phyloP scores from a whole-genome alignment of 1,140 invertebrate species.

The Carposina sasakii region DNA sequence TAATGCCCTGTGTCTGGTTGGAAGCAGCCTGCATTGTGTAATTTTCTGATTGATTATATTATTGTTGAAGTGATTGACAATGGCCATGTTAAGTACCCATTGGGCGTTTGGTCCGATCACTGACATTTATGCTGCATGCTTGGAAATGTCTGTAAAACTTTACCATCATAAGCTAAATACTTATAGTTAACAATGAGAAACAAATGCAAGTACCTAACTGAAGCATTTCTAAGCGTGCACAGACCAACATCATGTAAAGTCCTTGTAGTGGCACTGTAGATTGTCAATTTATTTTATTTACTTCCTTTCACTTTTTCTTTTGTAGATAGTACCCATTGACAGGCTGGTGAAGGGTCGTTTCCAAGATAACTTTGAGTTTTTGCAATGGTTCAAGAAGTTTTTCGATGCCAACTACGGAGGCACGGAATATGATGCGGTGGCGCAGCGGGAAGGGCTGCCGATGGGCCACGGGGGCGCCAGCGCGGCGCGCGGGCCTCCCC shows the following conservation, averaged over 20 bases:
- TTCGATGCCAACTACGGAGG: constrained; percentile 98
- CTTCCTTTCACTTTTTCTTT: constrained; percentile 70
- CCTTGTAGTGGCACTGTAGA: constrained; percentile 26
- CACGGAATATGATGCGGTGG: constrained; percentile 91
- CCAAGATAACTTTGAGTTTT: constrained; percentile 99
- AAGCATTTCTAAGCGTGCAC: constrained; percentile 28
- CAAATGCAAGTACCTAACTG: too few relatives aligned
- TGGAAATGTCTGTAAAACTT: too few relatives aligned
- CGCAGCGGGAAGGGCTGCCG: constrained; percentile 85
- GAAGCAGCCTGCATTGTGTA: too few relatives aligned
- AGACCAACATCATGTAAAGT: too few relatives aligned
- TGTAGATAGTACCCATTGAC: constrained; percentile 90
- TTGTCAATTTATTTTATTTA: constrained; percentile 52
- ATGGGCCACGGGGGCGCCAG: constrained; percentile 81
- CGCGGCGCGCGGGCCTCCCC: constrained; percentile 74
- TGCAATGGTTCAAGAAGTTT: constrained; percentile 99
- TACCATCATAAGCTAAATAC: too few relatives aligned
- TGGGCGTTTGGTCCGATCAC: too few relatives aligned
- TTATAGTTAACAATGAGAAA: too few relatives aligned
- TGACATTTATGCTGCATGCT: too few relatives aligned
- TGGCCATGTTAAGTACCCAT: too few relatives aligned
- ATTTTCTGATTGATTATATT: too few relatives aligned
- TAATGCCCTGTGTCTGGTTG: too few relatives aligned
- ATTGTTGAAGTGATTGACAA: too few relatives aligned
- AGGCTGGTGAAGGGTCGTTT: constrained; percentile 94